Evolutionary conservation across 1,140 invertebrate species (phyloP).

Genomic region (Drosophila pseudoananassae): DNA sequence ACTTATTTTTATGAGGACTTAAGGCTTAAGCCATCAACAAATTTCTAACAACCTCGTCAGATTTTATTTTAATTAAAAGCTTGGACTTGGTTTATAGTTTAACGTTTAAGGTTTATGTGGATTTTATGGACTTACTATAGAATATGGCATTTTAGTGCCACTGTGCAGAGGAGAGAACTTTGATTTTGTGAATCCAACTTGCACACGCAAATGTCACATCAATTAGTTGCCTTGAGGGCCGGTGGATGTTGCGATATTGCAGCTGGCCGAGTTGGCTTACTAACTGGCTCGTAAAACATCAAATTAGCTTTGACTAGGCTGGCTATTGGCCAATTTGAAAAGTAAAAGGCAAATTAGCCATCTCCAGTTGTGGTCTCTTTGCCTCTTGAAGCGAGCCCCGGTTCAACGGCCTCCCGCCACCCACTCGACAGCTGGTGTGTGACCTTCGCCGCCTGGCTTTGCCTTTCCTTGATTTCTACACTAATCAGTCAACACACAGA

Average conservation of each 20-base stretch:
- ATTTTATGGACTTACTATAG: not conserved
- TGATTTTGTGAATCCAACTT: slow-evolving; percentile 8
- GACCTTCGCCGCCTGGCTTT: slow-evolving; percentile 46
- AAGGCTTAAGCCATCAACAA: not conserved
- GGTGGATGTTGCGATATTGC: slow-evolving; percentile 30
- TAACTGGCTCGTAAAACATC: slow-evolving; percentile 30
- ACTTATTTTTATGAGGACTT: not conserved
- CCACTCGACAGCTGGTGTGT: slow-evolving; percentile 50
- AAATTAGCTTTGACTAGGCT: slow-evolving; percentile 55
- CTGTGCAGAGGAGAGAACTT: not conserved
- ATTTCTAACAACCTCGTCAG: not conserved
- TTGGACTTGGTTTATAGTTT: not conserved
- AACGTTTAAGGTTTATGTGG: not conserved
- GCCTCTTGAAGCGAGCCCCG: not conserved
- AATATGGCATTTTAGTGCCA: not conserved
- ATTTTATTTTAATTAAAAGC: not conserved
- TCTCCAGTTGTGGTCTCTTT: slow-evolving; percentile 12
- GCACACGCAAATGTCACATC: slow-evolving; percentile 68
- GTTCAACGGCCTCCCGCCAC: slow-evolving; percentile 55
- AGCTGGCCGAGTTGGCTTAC: slow-evolving; percentile 20
- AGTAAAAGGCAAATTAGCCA: slow-evolving; percentile 67
- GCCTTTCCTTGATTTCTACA: slow-evolving; percentile 48
- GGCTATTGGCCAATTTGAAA: slow-evolving; percentile 56
- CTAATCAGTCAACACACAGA: slow-evolving; percentile 12
- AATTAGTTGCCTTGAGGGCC: slow-evolving; percentile 42